Percentiles rank a stretch among this genome's conserved stretches.
These are phyloP conservation scores for Zhengitettix transpicula DNA, from an alignment of 2,888 invertebrate genomes.

Conservation along the genomic window DNA sequence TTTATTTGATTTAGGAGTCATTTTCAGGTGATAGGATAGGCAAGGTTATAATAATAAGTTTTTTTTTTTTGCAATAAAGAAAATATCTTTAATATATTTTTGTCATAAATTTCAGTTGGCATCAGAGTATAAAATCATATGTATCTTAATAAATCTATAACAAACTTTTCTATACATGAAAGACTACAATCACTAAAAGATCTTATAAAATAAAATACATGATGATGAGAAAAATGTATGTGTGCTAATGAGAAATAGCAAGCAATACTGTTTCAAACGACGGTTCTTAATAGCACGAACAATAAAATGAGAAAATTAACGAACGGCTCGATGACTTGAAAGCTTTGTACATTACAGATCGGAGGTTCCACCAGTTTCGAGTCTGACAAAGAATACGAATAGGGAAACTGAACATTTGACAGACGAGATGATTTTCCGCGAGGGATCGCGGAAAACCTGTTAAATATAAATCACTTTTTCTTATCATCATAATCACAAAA, in stretches of 20 bases:
- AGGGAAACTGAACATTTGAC: too few species aligned
- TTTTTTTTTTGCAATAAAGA: neutral
- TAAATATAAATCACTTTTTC: neutral
- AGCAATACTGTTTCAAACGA: neutral
- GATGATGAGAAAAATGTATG: neutral
- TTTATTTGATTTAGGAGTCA: neutral
- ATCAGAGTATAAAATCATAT: neutral
- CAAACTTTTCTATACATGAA: neutral
- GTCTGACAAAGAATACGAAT: neutral
- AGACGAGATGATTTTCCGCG: too few species aligned
- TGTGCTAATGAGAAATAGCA: neutral
- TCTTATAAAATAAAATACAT: neutral
- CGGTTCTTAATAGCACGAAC: neutral
- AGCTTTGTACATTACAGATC: neutral
- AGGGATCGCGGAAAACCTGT: neutral
- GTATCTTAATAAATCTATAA: neutral
- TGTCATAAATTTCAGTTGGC: neutral
- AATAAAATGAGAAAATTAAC: neutral
- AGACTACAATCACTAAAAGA: neutral
- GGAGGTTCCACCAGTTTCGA: neutral
- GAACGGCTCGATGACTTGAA: neutral
- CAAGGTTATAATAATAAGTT: neutral
- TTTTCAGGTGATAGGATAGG: neutral
- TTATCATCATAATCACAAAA: neutral
- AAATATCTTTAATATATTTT: neutral